Evolutionary conservation across 2,113 vertebrate genomes (phyloP).

Genomic region (Aspiorhynchus laticeps): DNA sequence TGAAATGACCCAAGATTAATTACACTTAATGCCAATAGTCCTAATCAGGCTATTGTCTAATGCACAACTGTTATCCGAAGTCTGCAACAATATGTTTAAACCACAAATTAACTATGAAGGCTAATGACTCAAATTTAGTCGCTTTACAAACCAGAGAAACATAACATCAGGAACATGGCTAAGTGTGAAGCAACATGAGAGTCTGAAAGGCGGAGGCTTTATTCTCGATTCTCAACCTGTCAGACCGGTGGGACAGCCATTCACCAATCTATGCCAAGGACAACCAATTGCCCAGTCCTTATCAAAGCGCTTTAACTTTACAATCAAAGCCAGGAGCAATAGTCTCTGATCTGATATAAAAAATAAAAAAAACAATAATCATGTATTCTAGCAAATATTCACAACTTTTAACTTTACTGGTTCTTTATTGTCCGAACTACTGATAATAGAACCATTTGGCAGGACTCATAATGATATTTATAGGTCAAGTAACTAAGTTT

Average conservation of each 20-base stretch:
- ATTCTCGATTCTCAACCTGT: constrained; percentile 54
- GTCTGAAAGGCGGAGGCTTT: constrained; percentile 20
- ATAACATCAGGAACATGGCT: not conserved
- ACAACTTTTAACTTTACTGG: not conserved
- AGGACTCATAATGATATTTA: not conserved
- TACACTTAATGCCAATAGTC: not conserved
- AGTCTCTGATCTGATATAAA: not conserved
- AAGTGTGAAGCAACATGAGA: constrained; percentile 36
- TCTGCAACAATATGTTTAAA: not conserved
- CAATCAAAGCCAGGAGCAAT: not conserved
- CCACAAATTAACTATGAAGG: not conserved
- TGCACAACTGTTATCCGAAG: not conserved
- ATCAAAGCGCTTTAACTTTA: not conserved
- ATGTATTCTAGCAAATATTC: not conserved
- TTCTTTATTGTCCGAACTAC: not conserved
- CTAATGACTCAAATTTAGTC: not conserved
- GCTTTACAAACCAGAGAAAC: not conserved
- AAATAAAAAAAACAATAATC: no score
- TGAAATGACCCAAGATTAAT: not conserved
- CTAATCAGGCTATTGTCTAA: not conserved
- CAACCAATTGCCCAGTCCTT: constrained; percentile 9
- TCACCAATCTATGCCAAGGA: constrained; percentile 41
- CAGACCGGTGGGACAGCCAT: constrained; percentile 64
- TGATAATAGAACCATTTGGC: not conserved
- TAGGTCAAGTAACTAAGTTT: not conserved